Evolutionary conservation across 2,113 vertebrate genomes (phyloP), one percentile per base, ranked within the genome.

Genomic region (Nanorana parkeri): DNA sequence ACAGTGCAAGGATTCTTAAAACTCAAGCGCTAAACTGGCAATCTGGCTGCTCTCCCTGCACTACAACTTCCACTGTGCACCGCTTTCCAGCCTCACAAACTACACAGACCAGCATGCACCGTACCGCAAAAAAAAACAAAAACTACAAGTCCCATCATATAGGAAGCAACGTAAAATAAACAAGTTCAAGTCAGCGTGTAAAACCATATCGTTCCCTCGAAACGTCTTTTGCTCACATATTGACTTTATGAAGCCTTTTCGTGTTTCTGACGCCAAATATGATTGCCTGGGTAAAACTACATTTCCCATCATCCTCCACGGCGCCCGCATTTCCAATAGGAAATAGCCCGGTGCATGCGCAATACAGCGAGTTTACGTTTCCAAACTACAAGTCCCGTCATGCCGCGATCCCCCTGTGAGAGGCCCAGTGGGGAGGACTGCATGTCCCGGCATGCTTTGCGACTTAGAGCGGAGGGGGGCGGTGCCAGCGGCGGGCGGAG

Each of bases 401-500:
- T 82, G 19, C 69, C 19, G 17, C 24, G 7, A 8, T 6, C 29
- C 51, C 64, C n/a, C 69, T 74, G 41, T 66, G 80, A 82, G 80
- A 55, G 80, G 69, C 60, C 61, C 80, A 82, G 80, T 26, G 51
- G 80, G 80, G 80, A 67, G 69, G 80, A 82, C 80, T 82, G 61
- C 60, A 82, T 74, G 80, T 82, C 60, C 80, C 80, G 60, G 29
- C 80, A 82, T 66, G 69, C 80, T 56, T 19, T n/a, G 69, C 58
- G 51, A 28, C 61, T 24, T 23, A 36, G 68, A 26, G 58, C 26
- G 47, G n/a, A n/a, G n/a, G 69, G 58, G 64, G 80, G 80, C 69
- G 80, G 80, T 15, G 80, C 51, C 51, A 82, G 47, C 61, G 29
- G 80, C 80, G 80, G 80, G 80, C 80, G 80, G 80, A 82, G 80